These are phyloP conservation scores for Belonocnema kinseyi DNA, from an alignment of 1,140 invertebrate species.

Conservation along the genomic window DNA sequence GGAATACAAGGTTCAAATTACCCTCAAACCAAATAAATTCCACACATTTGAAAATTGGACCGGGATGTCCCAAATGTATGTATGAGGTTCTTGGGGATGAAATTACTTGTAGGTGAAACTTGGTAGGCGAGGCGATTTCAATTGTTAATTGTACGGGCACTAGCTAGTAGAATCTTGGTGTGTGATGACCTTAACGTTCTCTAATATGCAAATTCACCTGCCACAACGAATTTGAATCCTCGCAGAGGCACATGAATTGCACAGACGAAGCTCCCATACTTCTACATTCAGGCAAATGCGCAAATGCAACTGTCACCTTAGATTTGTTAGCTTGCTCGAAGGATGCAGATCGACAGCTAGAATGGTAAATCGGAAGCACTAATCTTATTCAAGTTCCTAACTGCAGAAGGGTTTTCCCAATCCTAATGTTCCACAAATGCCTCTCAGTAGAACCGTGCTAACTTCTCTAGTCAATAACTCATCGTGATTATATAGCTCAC, in stretches of 20 bases:
- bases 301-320: slow-evolving; percentile 7
- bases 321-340: neutral
- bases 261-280: slow-evolving; percentile 19
- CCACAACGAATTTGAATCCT: slow-evolving; percentile 19
- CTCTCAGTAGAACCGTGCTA: slow-evolving; percentile 44
- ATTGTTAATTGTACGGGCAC: slow-evolving; percentile 36
- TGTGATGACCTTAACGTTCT: slow-evolving; percentile 42
- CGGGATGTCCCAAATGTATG: slow-evolving; percentile 4
- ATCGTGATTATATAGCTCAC: slow-evolving; percentile 9
- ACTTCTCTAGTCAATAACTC: slow-evolving; percentile 21
- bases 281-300: neutral
- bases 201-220: slow-evolving; percentile 43
- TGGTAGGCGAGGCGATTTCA: slow-evolving; percentile 34
- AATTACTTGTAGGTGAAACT: slow-evolving; percentile 17
- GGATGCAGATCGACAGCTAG: slow-evolving; percentile 38
- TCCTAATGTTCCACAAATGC: slow-evolving; percentile 41
- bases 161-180: neutral
- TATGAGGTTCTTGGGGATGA: slow-evolving; percentile 12
- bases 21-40: neutral
- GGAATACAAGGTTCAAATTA: neutral
- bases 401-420: slow-evolving; percentile 49
- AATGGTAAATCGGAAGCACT: slow-evolving; percentile 44
- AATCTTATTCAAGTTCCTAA: slow-evolving; percentile 54
- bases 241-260: slow-evolving; percentile 8
- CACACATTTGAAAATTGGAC: neutral